Conservation (phyloP, 2,113 vertebrate species). For the Toxostoma redivivum region DNA sequence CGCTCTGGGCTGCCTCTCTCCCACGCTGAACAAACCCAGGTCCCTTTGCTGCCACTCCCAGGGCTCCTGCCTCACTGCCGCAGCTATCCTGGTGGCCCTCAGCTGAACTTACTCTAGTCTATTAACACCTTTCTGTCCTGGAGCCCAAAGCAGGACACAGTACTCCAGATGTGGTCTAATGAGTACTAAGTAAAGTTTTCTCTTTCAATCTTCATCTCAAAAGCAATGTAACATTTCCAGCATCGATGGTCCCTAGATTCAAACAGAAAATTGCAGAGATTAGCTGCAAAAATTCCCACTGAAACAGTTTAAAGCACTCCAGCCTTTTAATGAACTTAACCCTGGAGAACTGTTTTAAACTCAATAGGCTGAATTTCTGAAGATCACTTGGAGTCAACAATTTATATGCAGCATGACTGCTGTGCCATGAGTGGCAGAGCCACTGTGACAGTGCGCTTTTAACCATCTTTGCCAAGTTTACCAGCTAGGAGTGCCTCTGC, state of each 20-base stretch:
- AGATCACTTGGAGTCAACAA: not conserved
- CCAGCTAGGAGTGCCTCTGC: not conserved
- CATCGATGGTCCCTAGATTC: not conserved
- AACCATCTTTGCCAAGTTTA: not conserved
- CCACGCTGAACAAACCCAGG: not conserved
- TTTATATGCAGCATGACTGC: not conserved
- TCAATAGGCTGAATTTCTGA: not conserved
- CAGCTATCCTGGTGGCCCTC: not conserved
- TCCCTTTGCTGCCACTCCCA: not conserved
- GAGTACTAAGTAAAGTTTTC: not conserved
- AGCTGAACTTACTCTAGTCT: not conserved
- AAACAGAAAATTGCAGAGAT: not conserved
- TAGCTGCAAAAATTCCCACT: not conserved
- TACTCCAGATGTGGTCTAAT: not conserved
- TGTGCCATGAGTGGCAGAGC: not conserved
- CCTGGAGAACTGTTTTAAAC: not conserved
- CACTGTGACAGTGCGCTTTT: not conserved
- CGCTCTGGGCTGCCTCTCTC: not conserved
- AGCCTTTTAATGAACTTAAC: not conserved
- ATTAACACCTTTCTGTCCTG: not conserved
- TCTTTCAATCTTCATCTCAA: not conserved
- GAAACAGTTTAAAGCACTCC: not conserved
- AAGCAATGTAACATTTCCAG: not conserved
- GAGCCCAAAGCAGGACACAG: not conserved
- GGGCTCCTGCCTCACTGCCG: not conserved